These are phyloP conservation scores for Spea multiplicata DNA, from an alignment of 2,113 vertebrate species.

Conservation along the genomic window DNA sequence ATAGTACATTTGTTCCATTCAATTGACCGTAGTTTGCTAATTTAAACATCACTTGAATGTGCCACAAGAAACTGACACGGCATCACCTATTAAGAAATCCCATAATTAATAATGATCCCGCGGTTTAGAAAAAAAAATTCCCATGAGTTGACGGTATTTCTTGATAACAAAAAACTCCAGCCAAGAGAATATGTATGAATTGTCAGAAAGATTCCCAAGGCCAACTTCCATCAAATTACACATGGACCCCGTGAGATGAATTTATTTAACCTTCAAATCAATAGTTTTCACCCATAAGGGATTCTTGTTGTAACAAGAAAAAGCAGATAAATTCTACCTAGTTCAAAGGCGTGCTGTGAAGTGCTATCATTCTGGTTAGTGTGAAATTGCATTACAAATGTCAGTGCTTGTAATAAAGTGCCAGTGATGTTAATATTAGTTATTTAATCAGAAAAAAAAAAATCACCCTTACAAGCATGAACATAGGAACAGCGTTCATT, in stretches of 20 bases:
- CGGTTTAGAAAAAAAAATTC: constrained; percentile 51
- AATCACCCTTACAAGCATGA: constrained; percentile 2
- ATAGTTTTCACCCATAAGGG: constrained; percentile 64
- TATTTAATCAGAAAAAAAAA: constrained; percentile 48
- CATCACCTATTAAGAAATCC: constrained; percentile 55
- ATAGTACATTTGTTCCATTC: constrained; percentile 36
- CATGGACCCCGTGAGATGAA: constrained; percentile 57
- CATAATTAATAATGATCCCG: constrained; percentile 53
- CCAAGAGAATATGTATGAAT: constrained; percentile 52
- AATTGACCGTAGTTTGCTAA: constrained; percentile 42
- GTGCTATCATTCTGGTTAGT: constrained; percentile 50
- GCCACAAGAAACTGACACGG: constrained; percentile 53
- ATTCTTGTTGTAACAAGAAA: constrained; percentile 63
- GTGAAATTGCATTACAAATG: constrained; percentile 52
- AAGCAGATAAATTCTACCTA: constrained; percentile 54
- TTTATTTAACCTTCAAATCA: constrained; percentile 63
- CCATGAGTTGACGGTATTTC: constrained; percentile 62
- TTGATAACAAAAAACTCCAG: constrained; percentile 51
- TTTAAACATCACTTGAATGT: constrained; percentile 49
- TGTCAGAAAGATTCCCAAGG: constrained; percentile 66
- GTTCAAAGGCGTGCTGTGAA: constrained; percentile 56
- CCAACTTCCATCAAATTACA: constrained; percentile 65
- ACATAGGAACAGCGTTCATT: neutral
- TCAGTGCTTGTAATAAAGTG: constrained; percentile 49
- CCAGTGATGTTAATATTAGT: constrained; percentile 44